phyloP scores from a whole-genome alignment of 2,797 vertebrate species.

The Emydoidea blandingii region DNA sequence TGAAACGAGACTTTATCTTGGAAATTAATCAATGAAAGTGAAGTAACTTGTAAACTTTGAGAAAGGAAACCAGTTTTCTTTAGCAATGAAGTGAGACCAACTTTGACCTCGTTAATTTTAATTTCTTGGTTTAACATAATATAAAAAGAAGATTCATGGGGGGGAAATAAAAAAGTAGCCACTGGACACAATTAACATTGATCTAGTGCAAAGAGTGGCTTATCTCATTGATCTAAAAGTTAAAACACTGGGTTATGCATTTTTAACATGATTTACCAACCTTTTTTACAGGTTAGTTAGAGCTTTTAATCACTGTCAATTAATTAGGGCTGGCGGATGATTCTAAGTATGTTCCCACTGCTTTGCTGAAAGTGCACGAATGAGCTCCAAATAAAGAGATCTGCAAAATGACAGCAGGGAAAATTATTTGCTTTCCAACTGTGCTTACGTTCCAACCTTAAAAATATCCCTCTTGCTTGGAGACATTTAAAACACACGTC shows the following conservation, averaged over 20 bases:
- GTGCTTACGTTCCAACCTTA: neutral
- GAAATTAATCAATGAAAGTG: neutral
- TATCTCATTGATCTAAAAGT: constrained; percentile 4
- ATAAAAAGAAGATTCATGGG: neutral
- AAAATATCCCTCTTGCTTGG: neutral
- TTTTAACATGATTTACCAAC: constrained; percentile 1
- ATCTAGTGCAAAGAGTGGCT: neutral
- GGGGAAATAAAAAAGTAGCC: neutral
- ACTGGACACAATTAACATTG: neutral
- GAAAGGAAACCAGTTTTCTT: neutral
- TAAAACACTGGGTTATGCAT: neutral
- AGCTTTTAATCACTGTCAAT: neutral
- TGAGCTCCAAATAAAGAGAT: neutral
- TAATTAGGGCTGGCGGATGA: neutral
- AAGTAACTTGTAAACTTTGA: neutral
- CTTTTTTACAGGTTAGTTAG: neutral
- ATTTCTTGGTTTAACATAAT: neutral
- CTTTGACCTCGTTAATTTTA: neutral
- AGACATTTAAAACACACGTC: neutral
- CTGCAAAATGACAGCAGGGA: neutral
- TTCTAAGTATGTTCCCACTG: neutral
- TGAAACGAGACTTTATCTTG: neutral
- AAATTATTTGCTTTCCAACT: neutral
- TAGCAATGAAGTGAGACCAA: neutral
- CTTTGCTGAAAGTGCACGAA: neutral